Conservation (phyloP, 2,888 invertebrate species). For the Megaustenia siamemsis region DNA sequence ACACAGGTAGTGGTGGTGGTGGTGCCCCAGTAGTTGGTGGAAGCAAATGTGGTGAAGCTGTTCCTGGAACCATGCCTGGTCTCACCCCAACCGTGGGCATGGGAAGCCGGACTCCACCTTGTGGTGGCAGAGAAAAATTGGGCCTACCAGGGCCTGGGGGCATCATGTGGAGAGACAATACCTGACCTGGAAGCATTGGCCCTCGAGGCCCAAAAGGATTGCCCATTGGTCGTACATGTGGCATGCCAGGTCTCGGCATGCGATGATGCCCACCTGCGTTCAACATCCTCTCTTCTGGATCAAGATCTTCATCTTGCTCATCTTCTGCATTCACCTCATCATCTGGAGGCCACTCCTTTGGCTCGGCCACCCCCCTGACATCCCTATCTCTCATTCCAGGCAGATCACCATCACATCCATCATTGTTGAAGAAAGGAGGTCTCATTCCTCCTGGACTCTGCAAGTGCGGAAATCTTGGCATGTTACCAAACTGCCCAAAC, state of each 20-base stretch:
- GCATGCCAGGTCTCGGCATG: slow-evolving; percentile 36
- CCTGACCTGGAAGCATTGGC: slow-evolving; percentile 35
- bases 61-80: slow-evolving; percentile 40
- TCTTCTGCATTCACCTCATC: slow-evolving; percentile 54
- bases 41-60: slow-evolving; percentile 32
- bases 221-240: not conserved
- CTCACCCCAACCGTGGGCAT: slow-evolving; percentile 45
- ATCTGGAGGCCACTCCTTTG: slow-evolving; percentile 59
- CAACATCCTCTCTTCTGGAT: slow-evolving; percentile 52
- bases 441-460: slow-evolving; percentile 35
- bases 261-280: not conserved
- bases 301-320: slow-evolving; percentile 52
- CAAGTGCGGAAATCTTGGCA: slow-evolving; percentile 42
- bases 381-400: slow-evolving; percentile 41
- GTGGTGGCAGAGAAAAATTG: slow-evolving; percentile 39
- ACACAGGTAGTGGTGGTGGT: slow-evolving; percentile 9
- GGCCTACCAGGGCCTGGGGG: slow-evolving; percentile 51
- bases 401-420: slow-evolving; percentile 24
- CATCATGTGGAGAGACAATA: slow-evolving; percentile 52
- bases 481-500: slow-evolving; percentile 25
- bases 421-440: slow-evolving; percentile 34
- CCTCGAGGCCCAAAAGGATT: slow-evolving; percentile 41
- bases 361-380: slow-evolving; percentile 52
- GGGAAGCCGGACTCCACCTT: slow-evolving; percentile 46
- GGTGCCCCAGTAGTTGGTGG: slow-evolving; percentile 33